Percentiles rank a stretch among this genome's conserved stretches.
These are phyloP conservation scores for Orcinus orca DNA, from an alignment of 2,113 vertebrate species.

Conservation along the genomic window DNA sequence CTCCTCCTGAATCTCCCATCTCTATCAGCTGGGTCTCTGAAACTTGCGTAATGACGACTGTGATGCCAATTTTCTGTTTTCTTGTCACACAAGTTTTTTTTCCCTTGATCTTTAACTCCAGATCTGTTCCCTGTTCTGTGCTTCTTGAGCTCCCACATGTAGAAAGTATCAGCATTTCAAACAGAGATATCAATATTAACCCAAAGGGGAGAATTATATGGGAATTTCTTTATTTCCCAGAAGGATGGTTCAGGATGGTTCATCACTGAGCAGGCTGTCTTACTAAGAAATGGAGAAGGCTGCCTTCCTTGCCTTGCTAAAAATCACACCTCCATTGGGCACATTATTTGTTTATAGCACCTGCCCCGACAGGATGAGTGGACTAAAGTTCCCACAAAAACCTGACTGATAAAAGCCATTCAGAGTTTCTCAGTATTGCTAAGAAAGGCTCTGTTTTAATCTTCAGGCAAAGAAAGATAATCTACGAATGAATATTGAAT, in stretches of 20 bases:
- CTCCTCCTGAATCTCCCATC: neutral
- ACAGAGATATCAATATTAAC: neutral
- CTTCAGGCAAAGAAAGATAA: slow-evolving; percentile 4
- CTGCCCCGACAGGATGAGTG: neutral
- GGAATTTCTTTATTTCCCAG: neutral
- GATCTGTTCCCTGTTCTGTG: neutral
- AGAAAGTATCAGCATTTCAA: neutral
- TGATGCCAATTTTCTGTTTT: neutral
- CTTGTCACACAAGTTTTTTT: neutral
- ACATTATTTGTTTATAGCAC: neutral
- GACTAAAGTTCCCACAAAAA: neutral
- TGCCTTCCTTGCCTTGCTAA: neutral
- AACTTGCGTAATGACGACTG: neutral
- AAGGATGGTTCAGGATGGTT: neutral
- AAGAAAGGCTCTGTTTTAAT: neutral
- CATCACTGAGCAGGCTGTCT: neutral
- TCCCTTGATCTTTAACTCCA: neutral
- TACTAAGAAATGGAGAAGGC: neutral
- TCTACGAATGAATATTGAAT: neutral
- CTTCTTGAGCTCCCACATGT: neutral
- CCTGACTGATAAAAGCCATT: neutral
- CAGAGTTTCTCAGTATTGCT: neutral
- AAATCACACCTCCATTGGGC: neutral
- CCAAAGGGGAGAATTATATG: neutral
- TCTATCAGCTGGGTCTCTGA: neutral